Evolutionary conservation across 2,797 vertebrate species (phyloP).

Genomic region (Anniella stebbinsi): DNA sequence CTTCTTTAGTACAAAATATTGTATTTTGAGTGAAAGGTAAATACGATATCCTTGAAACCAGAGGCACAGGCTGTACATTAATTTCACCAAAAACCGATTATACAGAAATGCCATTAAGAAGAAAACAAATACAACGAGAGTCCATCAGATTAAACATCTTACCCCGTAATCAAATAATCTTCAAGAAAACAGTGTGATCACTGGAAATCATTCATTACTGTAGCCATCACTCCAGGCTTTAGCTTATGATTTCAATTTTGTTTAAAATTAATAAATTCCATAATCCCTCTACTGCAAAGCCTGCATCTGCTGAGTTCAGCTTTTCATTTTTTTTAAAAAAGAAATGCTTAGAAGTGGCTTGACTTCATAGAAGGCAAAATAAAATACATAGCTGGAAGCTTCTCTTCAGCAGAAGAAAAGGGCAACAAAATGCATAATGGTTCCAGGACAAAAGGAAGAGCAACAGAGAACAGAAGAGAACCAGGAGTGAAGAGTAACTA

Average conservation of each 20-base stretch:
- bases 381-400: neutral
- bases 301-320: constrained; percentile 26
- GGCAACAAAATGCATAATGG: neutral
- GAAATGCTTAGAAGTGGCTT: neutral
- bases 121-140: constrained; percentile 3
- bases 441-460: rapidly evolving
- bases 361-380: constrained; percentile 17
- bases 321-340: constrained; percentile 27
- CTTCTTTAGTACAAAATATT: neutral
- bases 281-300: neutral
- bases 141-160: neutral
- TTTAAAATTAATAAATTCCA: constrained; percentile 9
- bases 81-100: neutral
- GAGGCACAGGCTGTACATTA: neutral
- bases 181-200: constrained; percentile 6
- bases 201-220: neutral
- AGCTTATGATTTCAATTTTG: constrained; percentile 32
- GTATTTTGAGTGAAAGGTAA: neutral
- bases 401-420: neutral
- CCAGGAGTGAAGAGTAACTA: neutral
- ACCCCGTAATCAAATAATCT: constrained; percentile 26
- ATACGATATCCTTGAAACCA: neutral
- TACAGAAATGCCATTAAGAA: neutral
- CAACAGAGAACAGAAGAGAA: neutral
- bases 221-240: constrained; percentile 18